phyloP scores from a whole-genome alignment of 2,113 vertebrate species.

The Bubo scandiacus region DNA sequence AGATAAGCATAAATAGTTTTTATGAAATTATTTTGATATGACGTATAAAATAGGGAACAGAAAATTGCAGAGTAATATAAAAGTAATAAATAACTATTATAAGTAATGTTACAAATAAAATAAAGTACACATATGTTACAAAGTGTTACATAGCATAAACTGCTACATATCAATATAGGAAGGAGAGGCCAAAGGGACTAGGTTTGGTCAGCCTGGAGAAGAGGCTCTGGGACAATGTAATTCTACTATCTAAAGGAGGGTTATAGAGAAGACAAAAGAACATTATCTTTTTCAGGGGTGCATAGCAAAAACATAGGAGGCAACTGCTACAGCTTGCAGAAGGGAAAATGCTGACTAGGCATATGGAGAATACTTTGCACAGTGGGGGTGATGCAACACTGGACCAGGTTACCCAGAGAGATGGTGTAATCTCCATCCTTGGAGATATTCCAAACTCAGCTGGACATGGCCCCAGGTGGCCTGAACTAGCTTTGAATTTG shows the following conservation, averaged over 20 bases:
- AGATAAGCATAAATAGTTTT: background rate
- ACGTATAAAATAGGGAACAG: background rate
- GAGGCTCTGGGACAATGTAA: background rate
- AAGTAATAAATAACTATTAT: background rate
- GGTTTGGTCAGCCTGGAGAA: background rate
- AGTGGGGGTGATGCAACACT: background rate
- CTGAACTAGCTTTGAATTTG: background rate
- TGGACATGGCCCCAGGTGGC: background rate
- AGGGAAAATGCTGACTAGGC: background rate
- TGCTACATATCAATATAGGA: background rate
- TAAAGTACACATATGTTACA: background rate
- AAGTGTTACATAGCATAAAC: background rate
- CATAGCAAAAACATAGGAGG: background rate
- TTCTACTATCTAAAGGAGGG: background rate
- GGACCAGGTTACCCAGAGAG: background rate
- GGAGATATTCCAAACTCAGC: background rate
- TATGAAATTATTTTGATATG: background rate
- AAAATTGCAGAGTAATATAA: background rate
- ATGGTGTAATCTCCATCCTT: background rate
- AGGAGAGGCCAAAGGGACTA: background rate
- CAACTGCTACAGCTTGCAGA: fast-evolving
- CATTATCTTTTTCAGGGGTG: background rate
- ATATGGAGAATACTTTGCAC: background rate
- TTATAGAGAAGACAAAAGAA: background rate
- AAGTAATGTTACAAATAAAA: background rate